Base-by-base conservation (phyloP, 1,140 invertebrate genomes). In the Drosophila aff. region DNA sequence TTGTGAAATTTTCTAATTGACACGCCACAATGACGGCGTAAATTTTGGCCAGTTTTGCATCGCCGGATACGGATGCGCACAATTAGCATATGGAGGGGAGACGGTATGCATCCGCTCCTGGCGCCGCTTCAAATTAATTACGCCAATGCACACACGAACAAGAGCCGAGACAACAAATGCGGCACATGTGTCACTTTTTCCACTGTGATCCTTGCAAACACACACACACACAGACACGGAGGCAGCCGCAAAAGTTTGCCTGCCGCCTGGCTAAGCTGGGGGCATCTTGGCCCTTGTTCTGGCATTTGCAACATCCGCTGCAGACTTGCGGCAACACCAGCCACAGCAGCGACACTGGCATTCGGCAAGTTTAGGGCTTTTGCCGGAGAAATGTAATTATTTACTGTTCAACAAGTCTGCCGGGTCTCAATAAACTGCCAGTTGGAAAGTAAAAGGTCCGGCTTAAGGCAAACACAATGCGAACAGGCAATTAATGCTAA, bases 61-160 rank as follows among this genome's bases (percentile, higher is more conserved):
- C 53, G 38, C 49, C 50, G 69, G 65, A 83, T 71, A 52, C 86
- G 85, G 85, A 89, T 90, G 75, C 57, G 50, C 60, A 76, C 85
- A 91, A 89, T 89, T 89, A 89, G 85, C 85, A 85, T 84, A 73
- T 55, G 79, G 53, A 26, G 41, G 47, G 55, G 49, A 43, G 41
- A 36, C 31, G 49, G 65, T 47, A 23, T 23, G 31, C 71, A 65
- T 89, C 85, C 85, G 85, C 63, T 85, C 40, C 21, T 59, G 85
- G 62, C 85, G 85, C 85, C 85, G 85, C 62, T 89, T 89, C 82
- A 91, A 89, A 89, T 89, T 89, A 89, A 89, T 89, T 90, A 89
- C 85, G 82, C 85, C 82, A 76, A 73, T 89, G 85, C 85, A 89
- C 85, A 90, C 53, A 23, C 44, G 76, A 80, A 65, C 74, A 81